Evolutionary conservation across 2,797 vertebrate species (phyloP).

Genomic region (Valencia hispanica): DNA sequence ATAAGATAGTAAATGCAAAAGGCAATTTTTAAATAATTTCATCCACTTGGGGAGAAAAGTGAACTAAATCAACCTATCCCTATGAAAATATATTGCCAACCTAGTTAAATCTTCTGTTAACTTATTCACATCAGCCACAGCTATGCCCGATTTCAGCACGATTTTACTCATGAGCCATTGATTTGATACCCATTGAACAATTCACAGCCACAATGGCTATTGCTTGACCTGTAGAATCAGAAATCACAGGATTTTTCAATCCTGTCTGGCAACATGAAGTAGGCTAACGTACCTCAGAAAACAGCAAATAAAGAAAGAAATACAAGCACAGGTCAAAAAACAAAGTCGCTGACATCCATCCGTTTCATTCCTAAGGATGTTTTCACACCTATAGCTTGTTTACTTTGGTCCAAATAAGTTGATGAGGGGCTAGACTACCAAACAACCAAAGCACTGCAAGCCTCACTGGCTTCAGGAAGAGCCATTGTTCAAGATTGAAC

Average conservation of each 20-base stretch:
- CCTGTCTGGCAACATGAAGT: background rate
- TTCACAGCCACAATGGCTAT: background rate
- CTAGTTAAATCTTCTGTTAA: background rate
- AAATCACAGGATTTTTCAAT: background rate
- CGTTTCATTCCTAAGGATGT: background rate
- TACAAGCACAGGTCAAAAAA: background rate
- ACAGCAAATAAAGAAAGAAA: background rate
- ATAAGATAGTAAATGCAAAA: background rate
- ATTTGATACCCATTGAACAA: background rate
- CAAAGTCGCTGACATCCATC: background rate
- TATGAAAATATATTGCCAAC: too few species aligned
- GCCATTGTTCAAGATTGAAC: background rate
- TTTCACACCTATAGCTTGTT: background rate
- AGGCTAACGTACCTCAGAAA: background rate
- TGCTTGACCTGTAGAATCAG: background rate
- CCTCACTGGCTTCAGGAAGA: background rate
- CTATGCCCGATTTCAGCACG: background rate
- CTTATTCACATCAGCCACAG: background rate
- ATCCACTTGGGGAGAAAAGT: too few species aligned
- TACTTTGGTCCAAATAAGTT: background rate
- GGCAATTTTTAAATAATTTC: background rate
- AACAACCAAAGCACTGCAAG: background rate
- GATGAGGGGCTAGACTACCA: background rate
- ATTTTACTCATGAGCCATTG: background rate
- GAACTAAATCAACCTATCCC: background rate